A percentile compares a stretch with the other conserved stretches of the same genome.
Conservation (phyloP, 2,113 vertebrate genomes). For the Haemorhous mexicanus region DNA sequence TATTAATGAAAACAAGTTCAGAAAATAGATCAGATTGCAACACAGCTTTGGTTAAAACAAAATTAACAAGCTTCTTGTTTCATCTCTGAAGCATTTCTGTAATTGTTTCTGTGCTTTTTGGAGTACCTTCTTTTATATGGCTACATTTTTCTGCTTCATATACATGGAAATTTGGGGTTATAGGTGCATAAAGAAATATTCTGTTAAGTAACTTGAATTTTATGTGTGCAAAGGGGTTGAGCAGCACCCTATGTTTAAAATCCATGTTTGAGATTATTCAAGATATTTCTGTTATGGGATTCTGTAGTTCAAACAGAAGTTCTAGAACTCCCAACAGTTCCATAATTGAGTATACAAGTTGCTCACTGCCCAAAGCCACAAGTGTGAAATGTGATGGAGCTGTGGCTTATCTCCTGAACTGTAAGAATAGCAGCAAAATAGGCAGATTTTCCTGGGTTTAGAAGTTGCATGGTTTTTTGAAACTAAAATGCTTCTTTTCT, state of each 20-base stretch:
- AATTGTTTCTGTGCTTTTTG: neutral
- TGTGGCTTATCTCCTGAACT: neutral
- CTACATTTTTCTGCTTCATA: neutral
- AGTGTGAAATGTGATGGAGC: neutral
- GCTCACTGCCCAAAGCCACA: neutral
- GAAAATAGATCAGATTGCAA: neutral
- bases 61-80: neutral
- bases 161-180: neutral
- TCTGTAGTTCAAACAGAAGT: neutral
- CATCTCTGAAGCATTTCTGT: neutral
- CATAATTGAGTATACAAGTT: accelerated
- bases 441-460: neutral
- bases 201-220: neutral
- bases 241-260: neutral
- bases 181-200: neutral
- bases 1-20: neutral
- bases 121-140: neutral
- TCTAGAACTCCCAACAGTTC: neutral
- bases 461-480: accelerated
- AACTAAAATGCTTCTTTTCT: neutral
- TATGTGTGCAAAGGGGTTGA: neutral
- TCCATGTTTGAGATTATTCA: neutral
- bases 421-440: neutral
- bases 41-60: neutral
- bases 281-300: neutral